phyloP scores from a whole-genome alignment of 2,113 vertebrate species.

The Cathartes aura region DNA sequence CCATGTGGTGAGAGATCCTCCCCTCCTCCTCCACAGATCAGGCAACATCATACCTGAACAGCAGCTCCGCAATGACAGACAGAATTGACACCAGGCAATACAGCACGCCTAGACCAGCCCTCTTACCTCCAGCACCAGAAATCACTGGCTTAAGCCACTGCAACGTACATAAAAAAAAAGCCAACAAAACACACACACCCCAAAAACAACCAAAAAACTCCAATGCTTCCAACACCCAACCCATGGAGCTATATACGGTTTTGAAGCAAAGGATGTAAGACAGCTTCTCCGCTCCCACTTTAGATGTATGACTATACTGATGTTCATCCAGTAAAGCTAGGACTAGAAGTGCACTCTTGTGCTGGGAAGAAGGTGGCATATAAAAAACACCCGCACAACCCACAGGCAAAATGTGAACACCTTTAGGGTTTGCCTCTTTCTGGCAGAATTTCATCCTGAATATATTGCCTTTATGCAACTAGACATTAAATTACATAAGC shows the following conservation, averaged over 20 bases:
- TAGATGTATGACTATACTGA: background rate
- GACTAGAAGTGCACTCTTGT: too few species aligned
- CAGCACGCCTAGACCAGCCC: background rate
- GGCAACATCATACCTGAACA: rapidly evolving
- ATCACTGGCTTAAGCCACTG: background rate
- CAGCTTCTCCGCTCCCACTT: background rate
- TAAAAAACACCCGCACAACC: background rate
- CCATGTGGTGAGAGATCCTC: background rate
- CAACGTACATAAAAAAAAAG: rapidly evolving
- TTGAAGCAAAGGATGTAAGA: background rate
- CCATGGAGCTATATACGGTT: background rate
- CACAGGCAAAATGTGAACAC: background rate
- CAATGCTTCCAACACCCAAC: background rate
- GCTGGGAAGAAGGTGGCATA: background rate
- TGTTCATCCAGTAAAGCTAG: too few species aligned
- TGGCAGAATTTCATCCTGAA: background rate
- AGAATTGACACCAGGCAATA: background rate
- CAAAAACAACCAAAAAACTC: background rate
- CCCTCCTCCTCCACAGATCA: background rate
- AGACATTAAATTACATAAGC: background rate
- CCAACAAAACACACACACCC: too few species aligned
- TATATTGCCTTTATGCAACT: background rate
- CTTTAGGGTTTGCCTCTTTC: background rate
- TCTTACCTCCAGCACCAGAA: background rate
- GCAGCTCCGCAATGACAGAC: background rate